Evolutionary conservation across 1,140 invertebrate genomes (phyloP), one percentile per base, ranked within the genome.

Genomic region (Lordiphosa clarofinis): DNA sequence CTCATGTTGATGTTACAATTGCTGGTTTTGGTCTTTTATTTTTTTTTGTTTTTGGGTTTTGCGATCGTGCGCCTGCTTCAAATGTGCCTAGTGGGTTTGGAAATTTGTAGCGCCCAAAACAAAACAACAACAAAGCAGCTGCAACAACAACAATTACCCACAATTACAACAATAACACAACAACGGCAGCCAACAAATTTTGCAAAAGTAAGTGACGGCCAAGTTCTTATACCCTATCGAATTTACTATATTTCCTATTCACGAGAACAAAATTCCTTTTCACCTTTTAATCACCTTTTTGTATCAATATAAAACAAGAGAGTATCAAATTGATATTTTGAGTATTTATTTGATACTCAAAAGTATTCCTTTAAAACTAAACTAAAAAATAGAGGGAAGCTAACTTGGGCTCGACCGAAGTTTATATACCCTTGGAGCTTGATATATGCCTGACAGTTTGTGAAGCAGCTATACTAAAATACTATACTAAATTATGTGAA

Each of bases 1-100:
- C 76, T 82, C 72, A 84, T 84, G 76, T 84, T 82, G 76, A 82
- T 82, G 76, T 84, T 78, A 82, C 78, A 82, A 84, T 82, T 82
- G 78, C 72, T 59, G 43, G 49, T 57, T 55, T 52, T 48, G 4
- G 21, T 6, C 4, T 24, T 38, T 64, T 54, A 15, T 1, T 46
- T 58, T 50, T 28, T 35, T 47, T 43, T 43, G 19, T 36, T 15
- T 53, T 65, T 60, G 42, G 37, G 31, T 49, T 62, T 50, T 35
- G 66, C 73, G 73, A 84, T 84, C 73, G 76, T 82, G 76, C 76
- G 57, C 60, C 56, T 67, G 79, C 67, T 53, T 31, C 61, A 70
- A 84, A 84, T 84, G 79, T 70, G 78, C 79, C 79, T 68, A 60
- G 74, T 79, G 82, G 81, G 73, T 67, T 79, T 74, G 62, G 59